Evolutionary conservation across 2,113 vertebrate genomes (phyloP), one percentile per base, ranked within the genome.

Genomic region (Trachemys scripta): DNA sequence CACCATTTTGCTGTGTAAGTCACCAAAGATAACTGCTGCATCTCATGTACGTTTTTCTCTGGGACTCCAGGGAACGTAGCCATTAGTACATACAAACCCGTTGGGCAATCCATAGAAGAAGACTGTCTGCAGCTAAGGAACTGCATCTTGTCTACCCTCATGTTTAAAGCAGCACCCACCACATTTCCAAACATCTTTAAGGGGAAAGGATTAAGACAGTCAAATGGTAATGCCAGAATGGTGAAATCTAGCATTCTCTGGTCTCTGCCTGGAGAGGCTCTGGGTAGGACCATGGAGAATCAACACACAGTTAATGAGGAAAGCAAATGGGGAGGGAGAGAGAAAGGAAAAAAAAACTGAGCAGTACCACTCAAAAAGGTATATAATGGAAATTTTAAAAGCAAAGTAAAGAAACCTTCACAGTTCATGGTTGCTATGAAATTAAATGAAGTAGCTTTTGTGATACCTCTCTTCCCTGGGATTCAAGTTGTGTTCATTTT

Each of bases 391-490:
- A 54, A 38, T 72, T 72, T 89, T 86, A 25, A 84, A 51, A 54
- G 49, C 59, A 56, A 45, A 50, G 88, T 38, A 53, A 62, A 90
- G 27, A 83, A 80, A 90, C 45, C 80, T 24, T 81, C 90, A 54
- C 8, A n/a, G 75, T 9, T 72, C 19, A 42, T 56, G 19, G 5
- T 82, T 96, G 1, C 82, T 88, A 47, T n/a, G 14, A 88, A 89
- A 12, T 53, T 53, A 79, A 65, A 56, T 54, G 17, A 65, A 93
- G 27, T 79, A 49, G 42, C 29, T 80, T 51, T 47, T 82, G 62
- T 4, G 5, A 20, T 57, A 31, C 83, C 94, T 92, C 59, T 89
- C 7, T 76, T 89, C 91, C 80, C n/a, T 5, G 10, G 88, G n/a
- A 78, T 85, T 80, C 65, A 1, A 47, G 75, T 2, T 78, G 17